Conservation (phyloP, 2,797 vertebrate genomes). For the Cyprinodon diabolis region DNA sequence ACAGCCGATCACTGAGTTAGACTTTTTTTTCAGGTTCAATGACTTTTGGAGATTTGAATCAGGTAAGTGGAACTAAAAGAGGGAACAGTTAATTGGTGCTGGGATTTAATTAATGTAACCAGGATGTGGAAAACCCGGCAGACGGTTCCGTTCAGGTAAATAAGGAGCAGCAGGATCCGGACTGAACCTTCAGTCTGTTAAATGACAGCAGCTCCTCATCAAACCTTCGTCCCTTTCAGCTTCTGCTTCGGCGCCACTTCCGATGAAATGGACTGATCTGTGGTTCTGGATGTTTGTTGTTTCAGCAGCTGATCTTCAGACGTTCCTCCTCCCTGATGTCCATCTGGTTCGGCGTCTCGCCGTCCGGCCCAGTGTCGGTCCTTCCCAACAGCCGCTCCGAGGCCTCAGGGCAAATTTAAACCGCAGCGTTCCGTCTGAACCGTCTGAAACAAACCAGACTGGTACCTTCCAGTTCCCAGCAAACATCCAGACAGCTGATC, state of each 20-base stretch:
- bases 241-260: background rate
- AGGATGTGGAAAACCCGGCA: no score
- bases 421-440: slow-evolving; percentile 34
- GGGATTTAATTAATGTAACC: background rate
- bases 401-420: slow-evolving; percentile 60
- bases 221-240: no score
- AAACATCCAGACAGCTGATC: background rate
- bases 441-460: background rate
- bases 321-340: background rate
- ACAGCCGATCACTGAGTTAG: background rate
- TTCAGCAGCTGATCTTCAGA: no score
- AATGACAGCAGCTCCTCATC: no score
- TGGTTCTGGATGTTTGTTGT: background rate
- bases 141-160: background rate
- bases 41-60: background rate
- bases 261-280: background rate
- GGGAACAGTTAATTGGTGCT: background rate
- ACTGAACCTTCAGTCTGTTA: no score
- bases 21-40: background rate
- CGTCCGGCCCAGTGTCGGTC: background rate
- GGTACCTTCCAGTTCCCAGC: background rate
- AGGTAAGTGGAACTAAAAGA: no score
- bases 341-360: background rate
- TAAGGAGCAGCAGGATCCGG: background rate
- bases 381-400: slow-evolving; percentile 27